A percentile compares a stretch with the other conserved stretches of the same genome.
Evolutionary conservation across 2,113 vertebrate genomes (phyloP).

Genomic region (Chlamydotis undulata): DNA sequence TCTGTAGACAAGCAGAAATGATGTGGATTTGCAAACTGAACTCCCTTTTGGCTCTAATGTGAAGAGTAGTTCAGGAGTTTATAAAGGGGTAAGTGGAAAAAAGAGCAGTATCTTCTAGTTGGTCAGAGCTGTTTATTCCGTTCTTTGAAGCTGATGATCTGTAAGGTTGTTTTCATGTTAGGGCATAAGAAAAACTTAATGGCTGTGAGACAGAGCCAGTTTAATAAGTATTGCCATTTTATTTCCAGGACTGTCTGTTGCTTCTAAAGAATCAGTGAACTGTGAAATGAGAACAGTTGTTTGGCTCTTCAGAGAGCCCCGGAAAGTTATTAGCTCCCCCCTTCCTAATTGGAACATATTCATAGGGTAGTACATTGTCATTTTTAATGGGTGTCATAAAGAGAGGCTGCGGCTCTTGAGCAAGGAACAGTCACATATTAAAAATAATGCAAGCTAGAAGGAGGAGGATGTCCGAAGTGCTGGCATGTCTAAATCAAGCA

Average conservation of each 20-base stretch:
- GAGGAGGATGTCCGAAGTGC: neutral
- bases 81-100: neutral
- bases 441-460: neutral
- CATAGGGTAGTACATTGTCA: neutral
- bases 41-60: neutral
- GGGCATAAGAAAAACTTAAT: neutral
- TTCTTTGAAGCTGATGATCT: neutral
- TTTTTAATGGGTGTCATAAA: neutral
- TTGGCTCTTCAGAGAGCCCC: neutral
- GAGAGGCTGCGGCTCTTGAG: neutral
- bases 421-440: neutral
- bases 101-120: neutral
- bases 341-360: neutral
- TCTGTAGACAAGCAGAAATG: neutral
- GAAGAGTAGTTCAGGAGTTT: neutral
- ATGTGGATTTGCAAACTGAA: neutral
- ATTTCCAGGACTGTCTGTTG: neutral
- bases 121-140: neutral
- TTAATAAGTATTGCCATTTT: neutral
- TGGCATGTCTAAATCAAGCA: neutral
- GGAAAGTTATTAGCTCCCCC: neutral
- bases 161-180: neutral
- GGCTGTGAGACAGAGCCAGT: neutral
- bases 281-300: slow-evolving; percentile 26
- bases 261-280: neutral